Evolutionary conservation across 2,888 invertebrate genomes (phyloP).

Genomic region (Leucophora obtusa): DNA sequence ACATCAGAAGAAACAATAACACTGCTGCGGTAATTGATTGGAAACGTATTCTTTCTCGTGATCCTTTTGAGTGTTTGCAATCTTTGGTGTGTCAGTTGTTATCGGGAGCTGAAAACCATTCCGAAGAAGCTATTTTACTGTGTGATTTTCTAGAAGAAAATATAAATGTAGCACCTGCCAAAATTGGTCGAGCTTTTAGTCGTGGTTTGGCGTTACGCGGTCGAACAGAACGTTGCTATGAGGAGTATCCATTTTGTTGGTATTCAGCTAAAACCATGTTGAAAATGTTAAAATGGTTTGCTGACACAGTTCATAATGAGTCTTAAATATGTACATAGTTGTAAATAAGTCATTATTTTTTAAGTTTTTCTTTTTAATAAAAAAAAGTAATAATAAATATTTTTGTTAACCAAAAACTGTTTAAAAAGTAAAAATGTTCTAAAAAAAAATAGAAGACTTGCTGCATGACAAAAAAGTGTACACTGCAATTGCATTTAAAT

Average conservation of each 20-base stretch:
- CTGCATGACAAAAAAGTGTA: too few relatives aligned
- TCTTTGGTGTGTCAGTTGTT: constrained; percentile 77
- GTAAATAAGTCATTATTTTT: neutral
- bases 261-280: constrained; percentile 78
- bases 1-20: constrained; percentile 47
- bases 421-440: too few relatives aligned
- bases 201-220: constrained; percentile 72
- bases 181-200: constrained; percentile 75
- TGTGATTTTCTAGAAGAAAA: constrained; percentile 73
- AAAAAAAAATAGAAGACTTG: too few relatives aligned
- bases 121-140: constrained; percentile 73
- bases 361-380: neutral
- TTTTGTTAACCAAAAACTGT: too few relatives aligned
- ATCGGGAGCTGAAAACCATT: constrained; percentile 74
- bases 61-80: constrained; percentile 76
- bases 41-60: constrained; percentile 74
- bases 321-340: constrained; percentile 23
- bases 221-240: constrained; percentile 71
- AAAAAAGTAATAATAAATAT: too few relatives aligned
- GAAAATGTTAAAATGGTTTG: constrained; percentile 75
- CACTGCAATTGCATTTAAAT: too few relatives aligned
- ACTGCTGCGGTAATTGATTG: constrained; percentile 72
- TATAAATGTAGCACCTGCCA: constrained; percentile 71
- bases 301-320: constrained; percentile 66
- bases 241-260: constrained; percentile 76